phyloP scores from a whole-genome alignment of 2,113 vertebrate genomes.

The Pantherophis guttatus region DNA sequence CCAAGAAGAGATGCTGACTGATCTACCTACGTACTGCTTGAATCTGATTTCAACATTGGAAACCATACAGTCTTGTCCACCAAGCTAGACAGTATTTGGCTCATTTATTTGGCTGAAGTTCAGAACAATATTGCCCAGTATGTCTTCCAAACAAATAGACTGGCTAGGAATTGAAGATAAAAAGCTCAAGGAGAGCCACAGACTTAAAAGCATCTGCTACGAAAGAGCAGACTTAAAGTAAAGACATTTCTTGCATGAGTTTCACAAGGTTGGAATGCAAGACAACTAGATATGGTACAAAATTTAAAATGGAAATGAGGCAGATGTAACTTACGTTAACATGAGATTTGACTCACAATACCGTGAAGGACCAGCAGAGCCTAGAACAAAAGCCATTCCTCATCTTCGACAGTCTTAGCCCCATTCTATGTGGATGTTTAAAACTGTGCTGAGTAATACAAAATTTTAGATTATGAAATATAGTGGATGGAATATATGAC shows the following conservation, averaged over 20 bases:
- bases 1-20: background rate
- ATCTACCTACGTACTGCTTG: background rate
- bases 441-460: constrained; percentile 12
- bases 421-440: background rate
- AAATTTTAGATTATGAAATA: constrained; percentile 4
- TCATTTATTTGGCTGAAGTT: background rate
- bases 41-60: background rate
- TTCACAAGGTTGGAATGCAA: background rate
- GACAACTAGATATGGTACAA: background rate
- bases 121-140: background rate
- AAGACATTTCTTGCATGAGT: background rate
- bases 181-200: background rate
- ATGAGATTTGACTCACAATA: background rate
- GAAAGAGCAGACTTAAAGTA: background rate
- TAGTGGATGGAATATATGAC: background rate
- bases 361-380: background rate
- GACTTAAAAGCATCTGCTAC: background rate
- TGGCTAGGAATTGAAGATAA: background rate
- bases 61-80: background rate
- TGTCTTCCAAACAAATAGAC: background rate
- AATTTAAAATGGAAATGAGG: background rate
- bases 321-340: background rate
- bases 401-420: background rate
- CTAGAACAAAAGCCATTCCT: background rate
- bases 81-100: background rate